Percentiles rank a stretch among this genome's conserved stretches.
Conservation (phyloP, 2,888 invertebrate genomes). For the Rhamphomyia laevipes region DNA sequence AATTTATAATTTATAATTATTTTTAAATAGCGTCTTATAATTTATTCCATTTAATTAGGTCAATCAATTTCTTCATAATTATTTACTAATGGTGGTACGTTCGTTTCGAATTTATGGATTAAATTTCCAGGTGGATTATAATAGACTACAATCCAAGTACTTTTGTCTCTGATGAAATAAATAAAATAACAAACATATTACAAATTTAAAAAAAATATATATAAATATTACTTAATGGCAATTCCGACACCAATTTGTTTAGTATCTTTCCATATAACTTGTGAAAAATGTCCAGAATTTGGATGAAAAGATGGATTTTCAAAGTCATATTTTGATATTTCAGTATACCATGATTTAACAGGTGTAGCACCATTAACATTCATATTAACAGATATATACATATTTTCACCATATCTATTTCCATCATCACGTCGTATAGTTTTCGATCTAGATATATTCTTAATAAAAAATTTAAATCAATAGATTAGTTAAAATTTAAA, state of each 20-base stretch:
- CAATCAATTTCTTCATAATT: no score
- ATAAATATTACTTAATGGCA: conserved; percentile 35
- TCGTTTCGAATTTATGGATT: conserved; percentile 57
- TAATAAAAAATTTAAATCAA: no score
- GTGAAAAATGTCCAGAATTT: conserved; percentile 71
- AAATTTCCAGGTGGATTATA: conserved; percentile 87
- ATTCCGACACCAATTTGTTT: conserved; percentile 66
- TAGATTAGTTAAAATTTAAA: no score
- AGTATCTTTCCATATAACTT: conserved; percentile 69
- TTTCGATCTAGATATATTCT: no score
- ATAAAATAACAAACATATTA: not conserved
- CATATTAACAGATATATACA: conserved; percentile 65
- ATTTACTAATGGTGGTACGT: conserved; percentile 47
- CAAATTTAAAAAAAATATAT: no score
- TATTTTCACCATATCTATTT: conserved; percentile 67
- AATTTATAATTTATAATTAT: no score
- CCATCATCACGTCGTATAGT: no score
- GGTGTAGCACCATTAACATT: conserved; percentile 54
- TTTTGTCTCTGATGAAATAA: conserved; percentile 43
- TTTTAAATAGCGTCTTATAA: no score
- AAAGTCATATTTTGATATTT: conserved; percentile 52
- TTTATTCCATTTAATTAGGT: no score
- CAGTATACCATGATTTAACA: conserved; percentile 70
- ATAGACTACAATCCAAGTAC: conserved; percentile 63
- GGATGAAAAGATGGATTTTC: conserved; percentile 41